A percentile compares a stretch with the other conserved stretches of the same genome.
phyloP scores from a whole-genome alignment of 2,797 vertebrate species.

The Ficedula albicollis region DNA sequence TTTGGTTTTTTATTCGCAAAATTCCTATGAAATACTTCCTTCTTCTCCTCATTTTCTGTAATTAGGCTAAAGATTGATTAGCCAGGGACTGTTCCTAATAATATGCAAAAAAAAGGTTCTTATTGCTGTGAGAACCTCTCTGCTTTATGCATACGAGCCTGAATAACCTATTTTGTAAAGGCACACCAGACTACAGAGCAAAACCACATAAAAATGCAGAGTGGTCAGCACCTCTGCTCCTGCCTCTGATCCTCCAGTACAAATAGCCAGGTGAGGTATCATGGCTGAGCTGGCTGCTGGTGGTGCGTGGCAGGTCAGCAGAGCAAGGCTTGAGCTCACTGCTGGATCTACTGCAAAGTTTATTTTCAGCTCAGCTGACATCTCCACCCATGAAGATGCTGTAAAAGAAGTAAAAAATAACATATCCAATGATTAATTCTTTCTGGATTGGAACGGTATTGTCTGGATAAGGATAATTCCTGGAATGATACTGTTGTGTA shows the following conservation, averaged over 20 bases:
- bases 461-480: not conserved
- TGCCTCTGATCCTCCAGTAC: not conserved
- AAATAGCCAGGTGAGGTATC: not conserved
- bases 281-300: not conserved
- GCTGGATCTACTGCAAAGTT: not conserved
- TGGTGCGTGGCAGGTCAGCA: not conserved
- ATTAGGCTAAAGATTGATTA: not conserved
- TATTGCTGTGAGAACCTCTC: not conserved
- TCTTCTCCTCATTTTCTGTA: not conserved
- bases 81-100: not conserved
- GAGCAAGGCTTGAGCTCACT: not conserved
- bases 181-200: not conserved
- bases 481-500: not conserved
- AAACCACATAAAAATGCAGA: not conserved
- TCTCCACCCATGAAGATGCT: not conserved
- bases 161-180: not conserved
- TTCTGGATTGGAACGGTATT: not conserved
- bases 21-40: not conserved
- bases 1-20: not conserved
- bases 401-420: not conserved
- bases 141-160: rapidly evolving
- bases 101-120: not conserved
- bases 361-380: not conserved
- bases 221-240: not conserved
- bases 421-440: not conserved